Conservation (phyloP, 2,113 vertebrate genomes). For the Oryzias melastigma region DNA sequence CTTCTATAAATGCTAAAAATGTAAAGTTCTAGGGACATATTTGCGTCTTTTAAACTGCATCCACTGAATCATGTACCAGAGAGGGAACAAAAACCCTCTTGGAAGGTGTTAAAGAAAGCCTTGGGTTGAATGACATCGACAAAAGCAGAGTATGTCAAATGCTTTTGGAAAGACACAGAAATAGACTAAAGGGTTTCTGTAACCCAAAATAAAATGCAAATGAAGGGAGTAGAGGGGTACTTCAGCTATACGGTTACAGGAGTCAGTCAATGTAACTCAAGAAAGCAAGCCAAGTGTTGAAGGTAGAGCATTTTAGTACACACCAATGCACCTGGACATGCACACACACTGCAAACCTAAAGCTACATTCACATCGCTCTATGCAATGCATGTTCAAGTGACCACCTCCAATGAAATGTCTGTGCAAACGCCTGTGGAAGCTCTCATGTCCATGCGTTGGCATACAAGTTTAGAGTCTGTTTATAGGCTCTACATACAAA, state of each 20-base stretch:
- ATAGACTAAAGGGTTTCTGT: conserved; percentile 17
- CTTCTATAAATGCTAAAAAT: too few species aligned
- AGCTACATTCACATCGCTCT: not conserved
- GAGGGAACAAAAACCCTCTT: conserved; percentile 14
- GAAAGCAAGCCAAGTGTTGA: not conserved
- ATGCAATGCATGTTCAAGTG: too few species aligned
- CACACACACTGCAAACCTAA: not conserved
- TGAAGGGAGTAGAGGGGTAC: not conserved
- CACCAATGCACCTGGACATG: not conserved
- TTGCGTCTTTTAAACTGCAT: conserved; percentile 14
- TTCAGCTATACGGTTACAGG: not conserved
- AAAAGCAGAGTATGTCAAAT: conserved; percentile 6
- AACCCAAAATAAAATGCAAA: conserved; percentile 19
- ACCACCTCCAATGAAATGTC: too few species aligned
- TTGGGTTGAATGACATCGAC: conserved; percentile 37
- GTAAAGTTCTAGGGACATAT: not conserved
- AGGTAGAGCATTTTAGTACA: conserved; percentile 8
- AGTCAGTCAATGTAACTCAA: conserved; percentile 4
- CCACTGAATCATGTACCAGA: conserved; percentile 18
- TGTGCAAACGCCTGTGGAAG: too few species aligned
- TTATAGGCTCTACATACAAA: too few species aligned
- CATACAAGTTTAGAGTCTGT: too few species aligned
- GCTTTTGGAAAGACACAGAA: conserved; percentile 4
- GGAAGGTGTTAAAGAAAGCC: conserved; percentile 42
- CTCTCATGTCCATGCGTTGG: too few species aligned